Evolutionary conservation across 2,113 vertebrate genomes (phyloP).

Genomic region (Pelecanoides urinatrix): DNA sequence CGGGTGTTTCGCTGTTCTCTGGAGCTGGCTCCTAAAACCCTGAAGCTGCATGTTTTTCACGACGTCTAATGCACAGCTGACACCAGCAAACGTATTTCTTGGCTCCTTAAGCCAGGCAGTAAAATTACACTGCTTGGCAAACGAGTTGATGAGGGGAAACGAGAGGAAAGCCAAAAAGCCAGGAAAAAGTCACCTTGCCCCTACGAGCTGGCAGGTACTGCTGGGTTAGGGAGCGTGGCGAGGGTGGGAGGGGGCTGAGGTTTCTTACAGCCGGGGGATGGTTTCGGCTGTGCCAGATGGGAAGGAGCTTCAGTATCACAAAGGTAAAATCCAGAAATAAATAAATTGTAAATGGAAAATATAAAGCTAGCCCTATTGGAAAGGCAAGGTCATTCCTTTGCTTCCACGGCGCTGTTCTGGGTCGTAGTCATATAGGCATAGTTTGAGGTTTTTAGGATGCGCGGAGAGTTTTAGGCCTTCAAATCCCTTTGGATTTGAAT

Average conservation of each 20-base stretch:
- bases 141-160: constrained; percentile 1
- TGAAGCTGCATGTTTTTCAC: constrained; percentile 13
- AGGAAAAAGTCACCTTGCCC: constrained; percentile 42
- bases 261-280: not conserved
- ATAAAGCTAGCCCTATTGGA: not conserved
- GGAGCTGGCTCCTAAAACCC: constrained; percentile 2
- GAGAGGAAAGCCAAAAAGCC: not conserved
- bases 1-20: not conserved
- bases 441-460: fast-evolving
- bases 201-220: not conserved
- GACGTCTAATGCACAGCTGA: not conserved
- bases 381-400: not conserved
- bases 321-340: not conserved
- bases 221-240: not conserved
- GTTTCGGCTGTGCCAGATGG: not conserved
- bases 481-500: not conserved
- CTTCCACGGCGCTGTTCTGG: fast-evolving
- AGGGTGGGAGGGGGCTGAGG: not conserved
- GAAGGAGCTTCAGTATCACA: not conserved
- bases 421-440: not conserved
- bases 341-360: not conserved
- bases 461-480: not conserved
- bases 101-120: constrained; percentile 35
- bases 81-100: constrained; percentile 32
- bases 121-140: constrained; percentile 47